Percentiles rank a stretch among this genome's conserved stretches.
Evolutionary conservation across 2,113 vertebrate species (phyloP).

Genomic region (Amblyornis subalaris): DNA sequence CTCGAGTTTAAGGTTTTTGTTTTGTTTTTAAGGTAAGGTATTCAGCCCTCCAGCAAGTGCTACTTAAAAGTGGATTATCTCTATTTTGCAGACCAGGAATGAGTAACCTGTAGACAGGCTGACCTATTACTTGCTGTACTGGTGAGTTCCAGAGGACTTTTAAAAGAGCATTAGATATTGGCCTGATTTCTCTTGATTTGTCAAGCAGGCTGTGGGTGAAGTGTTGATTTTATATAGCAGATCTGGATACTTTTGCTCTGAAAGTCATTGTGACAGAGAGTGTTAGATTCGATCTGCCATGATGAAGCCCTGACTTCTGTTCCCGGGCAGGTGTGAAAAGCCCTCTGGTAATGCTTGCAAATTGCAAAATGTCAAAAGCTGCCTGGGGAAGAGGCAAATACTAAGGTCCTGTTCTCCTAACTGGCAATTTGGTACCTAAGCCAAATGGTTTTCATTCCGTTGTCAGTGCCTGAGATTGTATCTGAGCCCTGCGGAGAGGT

Average conservation of each 20-base stretch:
- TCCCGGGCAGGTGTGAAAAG: constrained; percentile 48
- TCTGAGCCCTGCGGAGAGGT: not conserved
- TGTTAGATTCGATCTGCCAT: constrained; percentile 11
- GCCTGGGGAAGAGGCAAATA: constrained; percentile 17
- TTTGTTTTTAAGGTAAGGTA: not conserved
- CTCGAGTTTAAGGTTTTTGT: not conserved
- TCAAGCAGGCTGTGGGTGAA: not conserved
- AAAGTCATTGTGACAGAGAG: constrained; percentile 32
- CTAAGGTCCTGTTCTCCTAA: not conserved
- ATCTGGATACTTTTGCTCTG: not conserved
- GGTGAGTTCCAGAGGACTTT: not conserved
- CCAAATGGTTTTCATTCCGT: constrained; percentile 27
- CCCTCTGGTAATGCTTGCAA: constrained; percentile 41
- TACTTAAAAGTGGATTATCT: not conserved
- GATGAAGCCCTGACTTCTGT: constrained; percentile 14
- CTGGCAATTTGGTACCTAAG: constrained; percentile 42
- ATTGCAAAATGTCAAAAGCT: constrained; percentile 46
- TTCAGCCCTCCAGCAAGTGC: not conserved
- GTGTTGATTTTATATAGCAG: not conserved
- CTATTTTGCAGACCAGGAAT: not conserved
- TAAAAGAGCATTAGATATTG: not conserved
- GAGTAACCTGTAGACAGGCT: not conserved
- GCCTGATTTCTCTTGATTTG: not conserved
- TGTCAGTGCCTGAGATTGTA: not conserved
- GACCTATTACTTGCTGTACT: not conserved